These are phyloP conservation scores for Penaeus japonicus DNA, from an alignment of 1,140 invertebrate species.

Conservation along the genomic window DNA sequence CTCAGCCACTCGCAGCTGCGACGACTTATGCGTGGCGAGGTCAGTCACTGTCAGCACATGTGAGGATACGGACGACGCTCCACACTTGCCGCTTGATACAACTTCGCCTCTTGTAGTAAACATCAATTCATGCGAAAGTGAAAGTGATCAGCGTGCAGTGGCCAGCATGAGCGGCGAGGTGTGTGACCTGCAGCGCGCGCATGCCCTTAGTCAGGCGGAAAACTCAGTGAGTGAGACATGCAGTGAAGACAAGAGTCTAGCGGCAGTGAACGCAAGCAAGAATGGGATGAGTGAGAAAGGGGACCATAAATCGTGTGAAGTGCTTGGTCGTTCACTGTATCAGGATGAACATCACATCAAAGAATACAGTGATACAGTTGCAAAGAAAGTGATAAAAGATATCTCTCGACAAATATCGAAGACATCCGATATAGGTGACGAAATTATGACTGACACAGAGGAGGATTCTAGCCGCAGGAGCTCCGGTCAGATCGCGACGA, in stretches of 20 bases:
- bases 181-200: neutral
- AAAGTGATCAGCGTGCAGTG: neutral
- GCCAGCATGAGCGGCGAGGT: slow-evolving; percentile 7
- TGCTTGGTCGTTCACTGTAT: neutral
- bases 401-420: neutral
- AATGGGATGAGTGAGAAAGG: neutral
- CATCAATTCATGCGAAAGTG: slow-evolving; percentile 26
- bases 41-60: neutral
- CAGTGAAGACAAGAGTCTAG: neutral
- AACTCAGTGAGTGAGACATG: too few species aligned
- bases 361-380: neutral
- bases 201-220: neutral
- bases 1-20: neutral
- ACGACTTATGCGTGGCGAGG: slow-evolving; percentile 11
- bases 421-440: slow-evolving; percentile 4
- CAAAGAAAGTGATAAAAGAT: too few species aligned
- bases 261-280: neutral
- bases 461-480: neutral
- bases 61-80: neutral
- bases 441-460: neutral
- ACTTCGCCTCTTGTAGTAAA: neutral
- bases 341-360: neutral
- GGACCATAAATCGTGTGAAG: neutral
- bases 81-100: neutral
- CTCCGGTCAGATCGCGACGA: neutral